A percentile compares a stretch with the other conserved stretches of the same genome.
Evolutionary conservation across 2,797 vertebrate genomes (phyloP).

Genomic region (Takifugu rubripes): DNA sequence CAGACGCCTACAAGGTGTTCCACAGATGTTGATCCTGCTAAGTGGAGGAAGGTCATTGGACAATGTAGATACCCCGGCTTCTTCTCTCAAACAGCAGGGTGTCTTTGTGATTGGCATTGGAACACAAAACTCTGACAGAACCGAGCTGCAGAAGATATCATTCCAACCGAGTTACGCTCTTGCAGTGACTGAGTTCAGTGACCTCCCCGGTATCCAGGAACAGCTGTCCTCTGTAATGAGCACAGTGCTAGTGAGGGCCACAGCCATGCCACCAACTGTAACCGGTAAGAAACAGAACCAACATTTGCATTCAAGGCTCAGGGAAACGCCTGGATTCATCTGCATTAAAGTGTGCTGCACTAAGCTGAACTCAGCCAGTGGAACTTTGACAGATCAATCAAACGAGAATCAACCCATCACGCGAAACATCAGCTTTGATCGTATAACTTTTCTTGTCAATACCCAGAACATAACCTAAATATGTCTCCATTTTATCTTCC

Average conservation of each 20-base stretch:
- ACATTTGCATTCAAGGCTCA: not conserved
- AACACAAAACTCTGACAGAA: conserved; percentile 53
- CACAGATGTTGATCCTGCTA: conserved; percentile 51
- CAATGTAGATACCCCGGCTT: conserved; percentile 33
- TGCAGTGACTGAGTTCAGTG: conserved; percentile 38
- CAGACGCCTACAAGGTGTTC: conserved; percentile 50
- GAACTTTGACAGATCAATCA: too few species aligned
- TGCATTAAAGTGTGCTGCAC: too few species aligned
- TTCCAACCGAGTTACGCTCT: conserved; percentile 39
- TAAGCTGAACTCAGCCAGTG: not conserved
- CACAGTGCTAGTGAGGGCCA: conserved; percentile 19
- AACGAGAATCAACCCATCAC: too few species aligned
- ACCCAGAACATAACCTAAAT: too few species aligned
- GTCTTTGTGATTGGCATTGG: conserved; percentile 43
- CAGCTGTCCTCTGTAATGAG: conserved; percentile 33
- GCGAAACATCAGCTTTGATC: too few species aligned
- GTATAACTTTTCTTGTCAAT: too few species aligned
- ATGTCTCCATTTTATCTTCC: not conserved
- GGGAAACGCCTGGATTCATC: not conserved
- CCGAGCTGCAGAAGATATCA: conserved; percentile 47
- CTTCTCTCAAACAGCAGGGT: conserved; percentile 40
- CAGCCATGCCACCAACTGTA: conserved; percentile 33
- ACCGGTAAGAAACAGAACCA: conserved; percentile 45
- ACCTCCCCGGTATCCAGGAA: conserved; percentile 49
- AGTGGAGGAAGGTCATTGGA: conserved; percentile 63